phyloP scores from a whole-genome alignment of 1,140 invertebrate species.

The Drosophila insularis region DNA sequence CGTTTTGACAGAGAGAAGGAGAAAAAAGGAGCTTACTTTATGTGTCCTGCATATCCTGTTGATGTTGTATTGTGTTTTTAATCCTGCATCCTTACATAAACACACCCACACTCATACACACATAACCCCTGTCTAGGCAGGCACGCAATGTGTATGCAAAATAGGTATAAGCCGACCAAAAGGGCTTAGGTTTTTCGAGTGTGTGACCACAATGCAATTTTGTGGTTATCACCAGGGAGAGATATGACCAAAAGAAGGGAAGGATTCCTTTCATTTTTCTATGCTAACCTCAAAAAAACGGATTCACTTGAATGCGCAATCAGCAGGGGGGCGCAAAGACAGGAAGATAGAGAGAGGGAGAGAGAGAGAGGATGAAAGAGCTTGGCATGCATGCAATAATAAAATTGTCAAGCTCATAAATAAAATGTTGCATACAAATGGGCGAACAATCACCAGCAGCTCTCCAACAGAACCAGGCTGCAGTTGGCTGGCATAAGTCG shows the following conservation, averaged over 20 bases:
- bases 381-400: slow-evolving; percentile 28
- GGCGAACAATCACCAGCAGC: slow-evolving; percentile 22
- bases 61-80: slow-evolving; percentile 34
- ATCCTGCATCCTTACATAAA: slow-evolving; percentile 21
- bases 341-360: background rate
- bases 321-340: slow-evolving; percentile 26
- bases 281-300: slow-evolving; percentile 2
- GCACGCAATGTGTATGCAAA: slow-evolving; percentile 31
- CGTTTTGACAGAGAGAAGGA: slow-evolving; percentile 31
- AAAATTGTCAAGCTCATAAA: slow-evolving; percentile 52
- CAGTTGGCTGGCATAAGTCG: slow-evolving; percentile 1
- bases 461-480: background rate
- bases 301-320: slow-evolving; percentile 49
- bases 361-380: background rate
- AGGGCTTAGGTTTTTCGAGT: slow-evolving; percentile 22
- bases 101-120: background rate
- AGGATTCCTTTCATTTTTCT: slow-evolving; percentile 13
- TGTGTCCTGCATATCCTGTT: slow-evolving; percentile 11
- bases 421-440: slow-evolving; percentile 47
- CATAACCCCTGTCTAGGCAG: too few species aligned
- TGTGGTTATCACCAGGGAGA: slow-evolving; percentile 42
- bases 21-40: background rate
- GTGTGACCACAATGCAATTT: slow-evolving; percentile 55
- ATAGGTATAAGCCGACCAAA: slow-evolving; percentile 22
- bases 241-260: background rate